A percentile compares a stretch with the other conserved stretches of the same genome.
Conservation (phyloP, 2,888 invertebrate species). For the Hypena proboscidalis region DNA sequence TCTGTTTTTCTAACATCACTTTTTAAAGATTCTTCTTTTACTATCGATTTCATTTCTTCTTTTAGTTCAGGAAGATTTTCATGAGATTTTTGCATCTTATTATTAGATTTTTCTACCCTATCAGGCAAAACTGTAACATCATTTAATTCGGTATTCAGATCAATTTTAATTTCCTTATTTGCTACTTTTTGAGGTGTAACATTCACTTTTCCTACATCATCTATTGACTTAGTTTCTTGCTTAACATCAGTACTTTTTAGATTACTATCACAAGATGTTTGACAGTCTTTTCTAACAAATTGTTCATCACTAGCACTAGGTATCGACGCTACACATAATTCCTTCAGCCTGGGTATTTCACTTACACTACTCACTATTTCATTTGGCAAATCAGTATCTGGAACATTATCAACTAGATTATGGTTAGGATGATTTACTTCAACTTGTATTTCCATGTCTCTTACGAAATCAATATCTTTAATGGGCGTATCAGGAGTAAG, state of each 20-base stretch:
- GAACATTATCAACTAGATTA: slow-evolving; percentile 49
- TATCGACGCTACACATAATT: slow-evolving; percentile 73
- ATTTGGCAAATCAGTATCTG: slow-evolving; percentile 71
- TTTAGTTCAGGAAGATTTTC: slow-evolving; percentile 22
- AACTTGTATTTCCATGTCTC: slow-evolving; percentile 45
- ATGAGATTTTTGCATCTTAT: slow-evolving; percentile 34
- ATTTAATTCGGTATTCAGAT: slow-evolving; percentile 36
- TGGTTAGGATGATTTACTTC: slow-evolving; percentile 39
- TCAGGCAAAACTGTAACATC: slow-evolving; percentile 51
- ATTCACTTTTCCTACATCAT: slow-evolving; percentile 56
- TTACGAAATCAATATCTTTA: slow-evolving; percentile 63
- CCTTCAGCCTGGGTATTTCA: slow-evolving; percentile 72
- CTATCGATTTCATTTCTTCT: slow-evolving; percentile 9
- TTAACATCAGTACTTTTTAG: slow-evolving; percentile 70
- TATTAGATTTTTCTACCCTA: slow-evolving; percentile 33
- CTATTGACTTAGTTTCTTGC: slow-evolving; percentile 79
- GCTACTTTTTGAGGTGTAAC: slow-evolving; percentile 46
- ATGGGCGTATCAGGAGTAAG: slow-evolving; percentile 76
- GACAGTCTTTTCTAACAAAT: slow-evolving; percentile 75
- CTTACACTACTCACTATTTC: slow-evolving; percentile 68
- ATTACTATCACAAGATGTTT: slow-evolving; percentile 76
- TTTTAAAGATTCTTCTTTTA: slow-evolving; percentile 17
- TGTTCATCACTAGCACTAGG: slow-evolving; percentile 77
- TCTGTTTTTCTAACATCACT: slow-evolving; percentile 31
- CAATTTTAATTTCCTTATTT: slow-evolving; percentile 43